A percentile compares a stretch with the other conserved stretches of the same genome.
Evolutionary conservation across 2,888 invertebrate genomes (phyloP).

Genomic region (Frankliniella intonsa): DNA sequence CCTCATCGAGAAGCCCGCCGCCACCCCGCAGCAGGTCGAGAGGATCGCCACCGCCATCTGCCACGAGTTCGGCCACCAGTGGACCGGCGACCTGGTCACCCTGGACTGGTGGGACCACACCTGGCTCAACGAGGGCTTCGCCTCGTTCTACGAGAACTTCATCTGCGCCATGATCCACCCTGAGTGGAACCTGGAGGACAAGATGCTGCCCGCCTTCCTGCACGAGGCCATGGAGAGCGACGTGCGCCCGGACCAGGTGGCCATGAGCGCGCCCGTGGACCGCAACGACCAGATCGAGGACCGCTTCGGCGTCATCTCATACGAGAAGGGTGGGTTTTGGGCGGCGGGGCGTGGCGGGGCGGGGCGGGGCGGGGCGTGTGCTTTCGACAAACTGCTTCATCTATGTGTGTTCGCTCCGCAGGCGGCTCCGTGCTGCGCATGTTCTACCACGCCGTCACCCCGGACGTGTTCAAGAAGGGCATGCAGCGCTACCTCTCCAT

Average conservation of each 20-base stretch:
- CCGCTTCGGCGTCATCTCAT: slow-evolving; percentile 33
- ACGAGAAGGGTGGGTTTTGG: slow-evolving; percentile 32
- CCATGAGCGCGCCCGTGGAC: slow-evolving; percentile 27
- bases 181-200: slow-evolving; percentile 13
- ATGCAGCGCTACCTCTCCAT: slow-evolving; percentile 41
- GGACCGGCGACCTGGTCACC: slow-evolving; percentile 42
- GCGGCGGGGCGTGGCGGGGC: not conserved
- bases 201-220: slow-evolving; percentile 4
- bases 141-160: slow-evolving; percentile 47
- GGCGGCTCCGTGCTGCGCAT: slow-evolving; percentile 31
- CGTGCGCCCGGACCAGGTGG: not conserved
- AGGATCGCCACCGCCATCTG: not conserved
- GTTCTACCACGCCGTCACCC: slow-evolving; percentile 30
- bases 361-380: too few species aligned
- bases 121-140: slow-evolving; percentile 46
- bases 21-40: not conserved
- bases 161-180: slow-evolving; percentile 39
- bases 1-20: not conserved
- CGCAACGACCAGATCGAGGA: slow-evolving; percentile 28
- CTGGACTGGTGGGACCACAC: slow-evolving; percentile 38
- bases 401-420: not conserved
- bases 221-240: slow-evolving; percentile 27
- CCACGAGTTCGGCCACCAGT: slow-evolving; percentile 50
- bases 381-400: not conserved
- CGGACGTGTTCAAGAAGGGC: slow-evolving; percentile 36